Evolutionary conservation across 2,113 vertebrate genomes (phyloP).

Genomic region (Hypomesus transpacificus): DNA sequence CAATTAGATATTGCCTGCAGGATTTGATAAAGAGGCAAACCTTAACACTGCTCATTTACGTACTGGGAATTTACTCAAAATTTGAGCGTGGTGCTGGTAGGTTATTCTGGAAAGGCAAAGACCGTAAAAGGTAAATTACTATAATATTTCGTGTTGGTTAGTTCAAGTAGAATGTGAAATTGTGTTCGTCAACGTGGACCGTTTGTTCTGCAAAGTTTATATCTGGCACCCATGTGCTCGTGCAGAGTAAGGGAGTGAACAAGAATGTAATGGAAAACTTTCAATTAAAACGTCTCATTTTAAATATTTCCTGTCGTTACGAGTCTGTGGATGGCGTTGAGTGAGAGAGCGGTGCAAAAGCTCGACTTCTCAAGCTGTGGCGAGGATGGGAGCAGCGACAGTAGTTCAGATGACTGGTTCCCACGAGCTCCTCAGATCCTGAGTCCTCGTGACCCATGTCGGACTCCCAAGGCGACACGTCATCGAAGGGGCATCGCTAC

Average conservation of each 20-base stretch:
- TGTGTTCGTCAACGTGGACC: too few relatives aligned
- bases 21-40: too few relatives aligned
- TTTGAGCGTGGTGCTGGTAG: slow-evolving; percentile 38
- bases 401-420: slow-evolving; percentile 58
- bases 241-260: too few relatives aligned
- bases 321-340: slow-evolving; percentile 50
- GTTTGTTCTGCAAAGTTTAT: too few relatives aligned
- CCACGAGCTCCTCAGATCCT: neutral
- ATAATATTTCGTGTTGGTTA: neutral
- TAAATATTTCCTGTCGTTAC: neutral
- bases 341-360: slow-evolving; percentile 65
- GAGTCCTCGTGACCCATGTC: slow-evolving; percentile 32
- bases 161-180: too few relatives aligned
- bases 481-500: slow-evolving; percentile 38
- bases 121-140: neutral
- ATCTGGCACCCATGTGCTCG: too few relatives aligned
- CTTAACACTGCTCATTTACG: neutral
- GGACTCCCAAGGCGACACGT: slow-evolving; percentile 52
- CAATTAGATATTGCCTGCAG: too few relatives aligned
- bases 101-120: neutral
- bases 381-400: slow-evolving; percentile 71
- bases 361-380: slow-evolving; percentile 80
- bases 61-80: slow-evolving; percentile 28
- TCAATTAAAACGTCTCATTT: neutral
- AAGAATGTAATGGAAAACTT: neutral